Base-by-base conservation (phyloP, 2,797 vertebrate genomes). In the Margarornis squamiger region DNA sequence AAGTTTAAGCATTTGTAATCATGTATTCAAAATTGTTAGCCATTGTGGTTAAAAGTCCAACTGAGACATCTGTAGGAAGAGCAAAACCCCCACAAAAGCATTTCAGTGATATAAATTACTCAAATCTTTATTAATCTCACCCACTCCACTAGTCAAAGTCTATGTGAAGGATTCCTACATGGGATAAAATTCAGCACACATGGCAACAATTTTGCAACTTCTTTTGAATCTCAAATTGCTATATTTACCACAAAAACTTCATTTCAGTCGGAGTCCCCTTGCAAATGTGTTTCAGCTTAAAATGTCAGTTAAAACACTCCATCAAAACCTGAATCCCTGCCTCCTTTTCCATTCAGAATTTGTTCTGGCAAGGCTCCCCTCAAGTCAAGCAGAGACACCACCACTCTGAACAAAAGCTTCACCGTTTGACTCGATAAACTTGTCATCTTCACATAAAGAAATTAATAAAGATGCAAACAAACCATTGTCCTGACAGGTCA, bases 231-330 rank as follows among this genome's bases (percentile, higher is more conserved):
- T 63, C 74, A 94, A 72, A 87, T 93, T 91, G 55, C 55, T 67
- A 1, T 36, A 46, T 89, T 90, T 83, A 54, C 77, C 75, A 70
- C 68, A 79, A 85, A 92, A 94, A 63, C 19, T 77, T 90, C 30
- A n/a, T 63, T 86, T 71, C 77, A 73, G 17, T 75, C 86, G 59
- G 21, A 73, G 48, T 67, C 30, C 7, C 63, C 49, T 88, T 59
- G 43, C 14, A 94, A 96, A 94, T 73, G 57, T 88, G 71, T 43
- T 97, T 93, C 62, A 77, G 61, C 45, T 91, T 94, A 92, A 85
- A 87, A 66, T n/a, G 63, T 48, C 88, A 72, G 80, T 51, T 84
- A 61, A 75, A 93, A 59, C n/a, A 21, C 34, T 39, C 30, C n/a
- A 49, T 41, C 59, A 93, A 78, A 95, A 87, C 45, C 30, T 45